Evolutionary conservation across 2,113 vertebrate genomes (phyloP).

Genomic region (Spilogale gracilis): DNA sequence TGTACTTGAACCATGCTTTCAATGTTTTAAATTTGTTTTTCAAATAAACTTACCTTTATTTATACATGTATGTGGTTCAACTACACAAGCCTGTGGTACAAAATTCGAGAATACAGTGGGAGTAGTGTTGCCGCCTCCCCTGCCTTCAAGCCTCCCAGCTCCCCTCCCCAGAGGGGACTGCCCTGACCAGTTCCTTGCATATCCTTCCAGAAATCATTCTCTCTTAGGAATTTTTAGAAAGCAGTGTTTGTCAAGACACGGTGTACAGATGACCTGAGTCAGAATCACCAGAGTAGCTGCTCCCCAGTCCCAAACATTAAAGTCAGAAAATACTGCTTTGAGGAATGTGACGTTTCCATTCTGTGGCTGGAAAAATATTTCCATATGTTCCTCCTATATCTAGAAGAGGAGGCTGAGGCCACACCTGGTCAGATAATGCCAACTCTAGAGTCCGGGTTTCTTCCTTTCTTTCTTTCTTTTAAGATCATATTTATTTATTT

Average conservation of each 20-base stretch:
- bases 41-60: neutral
- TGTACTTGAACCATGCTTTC: neutral
- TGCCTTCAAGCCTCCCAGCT: neutral
- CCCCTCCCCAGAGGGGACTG: neutral
- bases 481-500: no score
- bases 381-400: neutral
- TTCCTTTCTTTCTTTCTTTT: neutral
- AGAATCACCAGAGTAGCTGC: neutral
- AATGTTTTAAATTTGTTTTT: neutral
- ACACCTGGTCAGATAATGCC: neutral
- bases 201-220: neutral
- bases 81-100: neutral
- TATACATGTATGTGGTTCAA: neutral
- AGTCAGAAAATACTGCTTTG: neutral
- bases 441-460: neutral
- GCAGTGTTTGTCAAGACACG: neutral
- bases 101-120: neutral
- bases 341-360: neutral
- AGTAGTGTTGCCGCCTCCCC: no score
- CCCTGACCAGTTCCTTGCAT: neutral
- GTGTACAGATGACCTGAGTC: neutral
- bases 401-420: neutral
- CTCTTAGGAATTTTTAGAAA: neutral
- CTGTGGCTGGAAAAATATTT: neutral
- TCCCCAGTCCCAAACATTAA: neutral